Percentiles rank a stretch among this genome's conserved stretches.
These are phyloP conservation scores for Drosophila subsilvestris DNA, from an alignment of 2,888 invertebrate species.

Conservation along the genomic window DNA sequence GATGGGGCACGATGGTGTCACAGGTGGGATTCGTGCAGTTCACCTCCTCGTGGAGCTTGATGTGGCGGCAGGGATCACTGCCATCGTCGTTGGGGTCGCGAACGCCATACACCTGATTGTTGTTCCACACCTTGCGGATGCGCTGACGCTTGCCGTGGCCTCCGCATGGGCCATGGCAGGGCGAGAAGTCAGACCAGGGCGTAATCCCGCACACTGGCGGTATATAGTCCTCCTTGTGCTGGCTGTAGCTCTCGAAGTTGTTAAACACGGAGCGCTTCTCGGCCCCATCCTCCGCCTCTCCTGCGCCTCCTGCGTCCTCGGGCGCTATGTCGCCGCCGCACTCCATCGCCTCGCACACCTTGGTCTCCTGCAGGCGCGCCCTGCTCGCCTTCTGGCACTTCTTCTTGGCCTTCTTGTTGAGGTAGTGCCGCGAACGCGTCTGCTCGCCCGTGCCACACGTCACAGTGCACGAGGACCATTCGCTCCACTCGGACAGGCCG, in stretches of 20 bases:
- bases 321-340: slow-evolving; percentile 82
- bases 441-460: slow-evolving; percentile 89
- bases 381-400: slow-evolving; percentile 85
- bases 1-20: slow-evolving; percentile 76
- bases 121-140: slow-evolving; percentile 81
- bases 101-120: slow-evolving; percentile 79
- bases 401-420: slow-evolving; percentile 87
- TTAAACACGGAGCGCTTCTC: slow-evolving; percentile 71
- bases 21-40: slow-evolving; percentile 81
- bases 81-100: slow-evolving; percentile 66
- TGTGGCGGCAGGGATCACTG: slow-evolving; percentile 80
- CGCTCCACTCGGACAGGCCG: slow-evolving; percentile 90
- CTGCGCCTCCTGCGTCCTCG: slow-evolving; percentile 30
- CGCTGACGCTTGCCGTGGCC: slow-evolving; percentile 88
- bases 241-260: slow-evolving; percentile 78
- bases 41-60: slow-evolving; percentile 80
- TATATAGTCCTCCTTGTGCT: slow-evolving; percentile 77
- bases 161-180: slow-evolving; percentile 92
- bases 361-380: slow-evolving; percentile 85
- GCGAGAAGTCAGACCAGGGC: slow-evolving; percentile 92
- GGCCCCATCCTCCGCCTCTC: slow-evolving; percentile 44
- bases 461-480: slow-evolving; percentile 91
- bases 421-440: slow-evolving; percentile 88
- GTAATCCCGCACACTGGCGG: slow-evolving; percentile 87
- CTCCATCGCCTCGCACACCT: slow-evolving; percentile 83